phyloP scores from a whole-genome alignment of 2,888 invertebrate genomes.

The Eledone cirrhosa region DNA sequence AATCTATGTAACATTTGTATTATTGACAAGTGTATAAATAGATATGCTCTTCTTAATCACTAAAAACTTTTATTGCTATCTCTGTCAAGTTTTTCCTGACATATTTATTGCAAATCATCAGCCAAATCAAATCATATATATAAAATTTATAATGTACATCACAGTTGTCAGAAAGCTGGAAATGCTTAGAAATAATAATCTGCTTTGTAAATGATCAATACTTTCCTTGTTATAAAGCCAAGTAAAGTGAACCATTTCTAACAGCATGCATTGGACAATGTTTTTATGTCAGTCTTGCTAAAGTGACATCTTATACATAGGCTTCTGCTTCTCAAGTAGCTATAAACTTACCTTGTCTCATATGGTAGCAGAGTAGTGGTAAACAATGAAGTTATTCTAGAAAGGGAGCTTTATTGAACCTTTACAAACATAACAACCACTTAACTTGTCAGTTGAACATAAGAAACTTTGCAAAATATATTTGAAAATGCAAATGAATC shows the following conservation, averaged over 20 bases:
- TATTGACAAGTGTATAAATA: no score
- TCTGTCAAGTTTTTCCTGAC: no score
- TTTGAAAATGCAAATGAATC: not conserved
- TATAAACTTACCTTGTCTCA: conserved; percentile 25
- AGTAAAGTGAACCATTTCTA: conserved; percentile 22
- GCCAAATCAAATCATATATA: no score
- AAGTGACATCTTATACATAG: conserved; percentile 16
- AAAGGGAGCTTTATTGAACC: conserved; percentile 11
- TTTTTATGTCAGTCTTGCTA: conserved; percentile 1
- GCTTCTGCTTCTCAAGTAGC: not conserved
- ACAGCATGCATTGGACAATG: conserved; percentile 26
- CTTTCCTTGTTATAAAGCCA: not conserved
- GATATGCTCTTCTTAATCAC: no score
- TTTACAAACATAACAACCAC: conserved; percentile 27
- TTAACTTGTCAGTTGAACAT: conserved; percentile 22
- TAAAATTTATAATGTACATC: no score
- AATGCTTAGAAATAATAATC: conserved; percentile 26
- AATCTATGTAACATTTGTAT: no score
- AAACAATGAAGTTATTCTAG: conserved; percentile 18
- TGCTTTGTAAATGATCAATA: conserved; percentile 26
- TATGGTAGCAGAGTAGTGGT: not conserved
- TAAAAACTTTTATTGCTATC: no score
- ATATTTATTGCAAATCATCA: no score
- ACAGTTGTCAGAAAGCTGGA: conserved; percentile 3
- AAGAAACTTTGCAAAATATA: conserved; percentile 10